Evolutionary conservation across 2,888 invertebrate genomes (phyloP).

Genomic region (Drosophila subquinaria): DNA sequence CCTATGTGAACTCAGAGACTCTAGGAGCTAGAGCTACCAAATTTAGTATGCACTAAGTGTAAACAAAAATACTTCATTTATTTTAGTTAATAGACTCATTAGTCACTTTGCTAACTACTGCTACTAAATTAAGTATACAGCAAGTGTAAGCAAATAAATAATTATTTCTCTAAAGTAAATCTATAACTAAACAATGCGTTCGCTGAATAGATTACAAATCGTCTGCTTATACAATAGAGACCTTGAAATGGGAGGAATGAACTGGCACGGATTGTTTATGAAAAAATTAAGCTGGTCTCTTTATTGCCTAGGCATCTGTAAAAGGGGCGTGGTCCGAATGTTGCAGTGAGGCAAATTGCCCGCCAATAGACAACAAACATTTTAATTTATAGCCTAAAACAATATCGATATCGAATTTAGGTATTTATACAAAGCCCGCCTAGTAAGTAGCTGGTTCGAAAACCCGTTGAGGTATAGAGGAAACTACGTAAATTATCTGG

Average conservation of each 20-base stretch:
- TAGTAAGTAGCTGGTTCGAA: conserved; percentile 3
- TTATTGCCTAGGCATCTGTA: not conserved
- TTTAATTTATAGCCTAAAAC: conserved; percentile 67
- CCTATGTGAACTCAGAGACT: not conserved
- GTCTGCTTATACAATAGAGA: not conserved
- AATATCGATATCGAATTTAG: conserved; percentile 20
- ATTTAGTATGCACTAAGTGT: not conserved
- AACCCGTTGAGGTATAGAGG: not conserved
- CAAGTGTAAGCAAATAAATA: not conserved
- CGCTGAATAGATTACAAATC: not conserved
- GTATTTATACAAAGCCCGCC: conserved; percentile 40
- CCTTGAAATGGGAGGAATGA: conserved; percentile 18
- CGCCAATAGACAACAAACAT: conserved; percentile 65
- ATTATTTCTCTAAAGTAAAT: not conserved
- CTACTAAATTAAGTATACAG: too few species aligned
- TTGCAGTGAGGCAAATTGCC: conserved; percentile 64
- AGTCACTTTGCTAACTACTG: too few species aligned
- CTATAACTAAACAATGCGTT: not conserved
- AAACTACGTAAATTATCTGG: conserved; percentile 18
- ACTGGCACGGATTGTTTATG: conserved; percentile 20
- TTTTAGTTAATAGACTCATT: too few species aligned
- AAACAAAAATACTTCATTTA: not conserved
- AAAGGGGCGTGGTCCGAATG: conserved; percentile 5
- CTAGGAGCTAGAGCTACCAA: not conserved
- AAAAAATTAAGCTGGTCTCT: conserved; percentile 7